A percentile compares a stretch with the other conserved stretches of the same genome.
Evolutionary conservation across 1,140 invertebrate species (phyloP).

Genomic region (Stegodyphus mimosarum): DNA sequence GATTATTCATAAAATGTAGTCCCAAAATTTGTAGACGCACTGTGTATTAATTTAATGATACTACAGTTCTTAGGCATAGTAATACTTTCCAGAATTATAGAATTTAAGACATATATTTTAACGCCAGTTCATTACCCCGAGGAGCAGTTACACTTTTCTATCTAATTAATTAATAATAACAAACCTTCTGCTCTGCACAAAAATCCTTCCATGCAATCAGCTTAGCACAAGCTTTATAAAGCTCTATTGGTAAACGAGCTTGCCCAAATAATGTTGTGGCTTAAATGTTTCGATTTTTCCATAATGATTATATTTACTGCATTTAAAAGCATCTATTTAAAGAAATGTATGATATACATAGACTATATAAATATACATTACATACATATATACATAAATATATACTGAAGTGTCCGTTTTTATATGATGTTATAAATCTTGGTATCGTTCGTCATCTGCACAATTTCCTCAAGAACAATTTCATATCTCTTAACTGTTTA

Average conservation of each 20-base stretch:
- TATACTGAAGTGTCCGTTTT: conserved; percentile 10
- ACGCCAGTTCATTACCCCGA: too few relatives aligned
- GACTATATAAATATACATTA: not conserved
- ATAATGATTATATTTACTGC: conserved; percentile 11
- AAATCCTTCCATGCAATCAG: conserved; percentile 47
- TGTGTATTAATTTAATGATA: too few relatives aligned
- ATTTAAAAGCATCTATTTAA: conserved; percentile 24
- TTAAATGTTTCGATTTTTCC: conserved; percentile 43
- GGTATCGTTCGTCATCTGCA: too few relatives aligned
- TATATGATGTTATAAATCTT: not conserved
- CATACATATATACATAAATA: conserved; percentile 15
- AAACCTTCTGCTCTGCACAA: conserved; percentile 35
- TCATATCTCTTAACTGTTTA: too few relatives aligned
- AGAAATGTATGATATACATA: conserved; percentile 34
- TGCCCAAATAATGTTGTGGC: conserved; percentile 34
- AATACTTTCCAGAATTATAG: too few relatives aligned
- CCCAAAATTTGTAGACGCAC: too few relatives aligned
- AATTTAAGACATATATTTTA: too few relatives aligned
- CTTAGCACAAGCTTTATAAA: conserved; percentile 35
- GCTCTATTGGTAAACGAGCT: conserved; percentile 18
- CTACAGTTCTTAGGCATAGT: too few relatives aligned
- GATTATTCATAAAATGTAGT: too few relatives aligned
- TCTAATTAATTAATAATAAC: too few relatives aligned
- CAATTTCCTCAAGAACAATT: too few relatives aligned
- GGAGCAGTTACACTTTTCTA: too few relatives aligned